phyloP scores from a whole-genome alignment of 2,888 invertebrate species.

The Amaurobius ferox region DNA sequence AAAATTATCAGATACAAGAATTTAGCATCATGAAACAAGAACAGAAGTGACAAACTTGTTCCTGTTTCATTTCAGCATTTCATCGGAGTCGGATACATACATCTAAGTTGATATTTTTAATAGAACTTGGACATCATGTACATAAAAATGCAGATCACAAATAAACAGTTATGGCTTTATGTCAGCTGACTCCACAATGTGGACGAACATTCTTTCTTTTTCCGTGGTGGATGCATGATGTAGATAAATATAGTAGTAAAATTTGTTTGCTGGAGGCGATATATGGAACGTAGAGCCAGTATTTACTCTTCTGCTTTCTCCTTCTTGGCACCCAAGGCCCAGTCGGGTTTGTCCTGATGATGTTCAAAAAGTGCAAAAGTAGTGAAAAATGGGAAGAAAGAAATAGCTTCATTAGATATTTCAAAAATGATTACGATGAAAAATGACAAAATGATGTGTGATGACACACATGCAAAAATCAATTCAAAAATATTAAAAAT shows the following conservation, averaged over 20 bases:
- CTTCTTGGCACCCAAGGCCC: slow-evolving; percentile 74
- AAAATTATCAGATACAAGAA: slow-evolving; percentile 38
- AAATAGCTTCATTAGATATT: background rate
- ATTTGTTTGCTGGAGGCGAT: slow-evolving; percentile 24
- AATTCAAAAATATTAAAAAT: too few relatives aligned
- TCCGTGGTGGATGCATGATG: background rate
- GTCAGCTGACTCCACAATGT: slow-evolving; percentile 14
- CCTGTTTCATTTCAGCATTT: slow-evolving; percentile 1
- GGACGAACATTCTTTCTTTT: slow-evolving; percentile 15
- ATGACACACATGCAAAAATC: too few relatives aligned
- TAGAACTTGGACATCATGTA: slow-evolving; percentile 13
- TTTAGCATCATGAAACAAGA: slow-evolving; percentile 32
- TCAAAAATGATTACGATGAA: too few relatives aligned
- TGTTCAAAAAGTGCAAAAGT: background rate
- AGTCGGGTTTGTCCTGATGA: slow-evolving; percentile 73
- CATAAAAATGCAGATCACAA: slow-evolving; percentile 13
- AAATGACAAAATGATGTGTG: too few relatives aligned
- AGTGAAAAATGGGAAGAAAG: background rate
- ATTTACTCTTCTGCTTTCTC: slow-evolving; percentile 50
- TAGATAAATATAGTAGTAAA: background rate
- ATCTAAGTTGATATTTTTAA: slow-evolving; percentile 7
- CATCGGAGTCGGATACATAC: background rate
- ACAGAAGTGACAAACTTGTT: slow-evolving; percentile 42
- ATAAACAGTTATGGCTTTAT: background rate
- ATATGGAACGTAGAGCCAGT: slow-evolving; percentile 55